A percentile compares a stretch with the other conserved stretches of the same genome.
Conservation (phyloP, 2,797 vertebrate genomes). For the Philypnodon macrostomus region DNA sequence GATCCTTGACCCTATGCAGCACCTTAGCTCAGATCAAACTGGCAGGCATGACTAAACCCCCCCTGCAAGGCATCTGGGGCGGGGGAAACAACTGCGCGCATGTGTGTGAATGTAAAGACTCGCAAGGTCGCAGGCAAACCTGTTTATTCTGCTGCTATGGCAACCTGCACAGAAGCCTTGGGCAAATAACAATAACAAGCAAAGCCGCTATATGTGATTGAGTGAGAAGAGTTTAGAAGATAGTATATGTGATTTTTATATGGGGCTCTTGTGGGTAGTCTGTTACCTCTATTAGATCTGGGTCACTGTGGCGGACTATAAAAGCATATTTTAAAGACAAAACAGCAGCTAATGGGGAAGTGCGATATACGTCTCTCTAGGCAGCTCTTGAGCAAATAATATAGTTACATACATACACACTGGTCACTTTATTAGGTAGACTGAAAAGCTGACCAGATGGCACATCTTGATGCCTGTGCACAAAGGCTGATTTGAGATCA, state of each 20-base stretch:
- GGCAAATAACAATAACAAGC: constrained; percentile 64
- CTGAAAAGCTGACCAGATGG: no score
- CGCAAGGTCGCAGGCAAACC: constrained; percentile 46
- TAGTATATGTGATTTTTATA: constrained; percentile 25
- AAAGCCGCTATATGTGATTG: constrained; percentile 22
- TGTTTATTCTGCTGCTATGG: constrained; percentile 69
- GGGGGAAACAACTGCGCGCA: constrained; percentile 25
- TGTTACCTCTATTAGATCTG: constrained; percentile 6
- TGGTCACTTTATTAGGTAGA: no score
- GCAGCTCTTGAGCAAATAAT: not conserved
- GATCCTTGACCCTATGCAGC: constrained; percentile 62
- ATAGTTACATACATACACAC: not conserved
- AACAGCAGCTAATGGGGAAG: not conserved
- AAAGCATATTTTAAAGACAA: constrained; percentile 4
- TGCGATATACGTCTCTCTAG: not conserved
- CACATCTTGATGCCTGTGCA: no score
- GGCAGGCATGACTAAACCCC: constrained; percentile 23
- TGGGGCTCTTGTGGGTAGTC: constrained; percentile 11
- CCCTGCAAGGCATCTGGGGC: constrained; percentile 41
- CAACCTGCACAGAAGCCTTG: constrained; percentile 60
- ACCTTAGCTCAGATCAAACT: constrained; percentile 65
- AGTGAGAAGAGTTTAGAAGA: constrained; percentile 26
- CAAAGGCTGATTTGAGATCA: no score
- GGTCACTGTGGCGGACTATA: not conserved
- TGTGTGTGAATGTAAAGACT: constrained; percentile 21